These are phyloP conservation scores for Micropterix aruncella DNA, from an alignment of 2,888 invertebrate species.

Conservation along the genomic window DNA sequence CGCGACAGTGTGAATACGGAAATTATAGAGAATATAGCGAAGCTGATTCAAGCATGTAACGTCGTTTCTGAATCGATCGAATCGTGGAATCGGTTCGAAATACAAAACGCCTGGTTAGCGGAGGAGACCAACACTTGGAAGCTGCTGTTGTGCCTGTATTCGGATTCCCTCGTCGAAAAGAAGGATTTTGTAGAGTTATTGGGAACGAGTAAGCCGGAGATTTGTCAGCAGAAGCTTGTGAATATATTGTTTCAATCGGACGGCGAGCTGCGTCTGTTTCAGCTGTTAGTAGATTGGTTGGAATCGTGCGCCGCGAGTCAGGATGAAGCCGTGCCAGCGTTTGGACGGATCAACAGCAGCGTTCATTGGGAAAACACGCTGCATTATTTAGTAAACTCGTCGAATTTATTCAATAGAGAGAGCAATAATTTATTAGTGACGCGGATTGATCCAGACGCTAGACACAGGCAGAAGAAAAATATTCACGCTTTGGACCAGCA, in stretches of 20 bases:
- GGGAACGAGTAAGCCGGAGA: conserved; percentile 37
- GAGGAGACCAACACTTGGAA: conserved; percentile 86
- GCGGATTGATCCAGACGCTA: conserved; percentile 82
- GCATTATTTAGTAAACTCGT: conserved; percentile 50
- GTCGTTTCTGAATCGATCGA: conserved; percentile 41
- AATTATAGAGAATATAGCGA: conserved; percentile 43
- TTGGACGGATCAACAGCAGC: conserved; percentile 34
- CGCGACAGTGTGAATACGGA: conserved; percentile 31
- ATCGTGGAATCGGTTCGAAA: conserved; percentile 34
- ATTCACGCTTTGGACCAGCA: conserved; percentile 79
- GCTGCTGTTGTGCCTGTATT: conserved; percentile 65
- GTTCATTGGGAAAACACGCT: conserved; percentile 88
- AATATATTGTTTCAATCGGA: conserved; percentile 31
- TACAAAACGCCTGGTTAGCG: conserved; percentile 46
- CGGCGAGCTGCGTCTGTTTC: conserved; percentile 50
- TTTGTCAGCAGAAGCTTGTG: conserved; percentile 30
- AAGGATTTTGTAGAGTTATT: conserved; percentile 20
- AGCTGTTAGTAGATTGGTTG: conserved; percentile 86
- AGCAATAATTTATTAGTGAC: conserved; percentile 38
- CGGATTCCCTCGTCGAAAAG: conserved; percentile 51
- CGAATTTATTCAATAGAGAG: conserved; percentile 33
- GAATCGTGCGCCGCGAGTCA: conserved; percentile 77
- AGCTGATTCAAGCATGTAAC: conserved; percentile 48
- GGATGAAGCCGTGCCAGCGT: conserved; percentile 38
- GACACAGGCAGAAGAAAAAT: conserved; percentile 58